These are phyloP conservation scores for Varanus salvator DNA, from an alignment of 2,113 vertebrate species.

Conservation along the genomic window DNA sequence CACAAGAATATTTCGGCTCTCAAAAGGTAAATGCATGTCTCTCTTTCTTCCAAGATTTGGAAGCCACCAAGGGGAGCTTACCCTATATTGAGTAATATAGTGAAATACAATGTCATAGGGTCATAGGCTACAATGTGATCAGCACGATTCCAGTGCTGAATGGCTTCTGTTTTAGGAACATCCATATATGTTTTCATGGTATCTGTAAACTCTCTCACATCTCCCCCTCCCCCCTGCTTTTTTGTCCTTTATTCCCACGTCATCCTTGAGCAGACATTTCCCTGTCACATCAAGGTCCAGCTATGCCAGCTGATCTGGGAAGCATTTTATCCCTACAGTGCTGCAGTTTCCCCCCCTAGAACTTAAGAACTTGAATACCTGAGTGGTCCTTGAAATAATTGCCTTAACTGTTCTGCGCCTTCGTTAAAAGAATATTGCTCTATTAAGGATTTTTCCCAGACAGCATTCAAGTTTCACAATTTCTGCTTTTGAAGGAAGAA, in stretches of 20 bases:
- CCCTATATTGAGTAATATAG: neutral
- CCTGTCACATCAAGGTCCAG: neutral
- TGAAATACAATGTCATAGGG: neutral
- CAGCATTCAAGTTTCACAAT: neutral
- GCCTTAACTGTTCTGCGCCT: neutral
- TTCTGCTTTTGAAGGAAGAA: neutral
- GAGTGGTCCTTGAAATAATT: neutral
- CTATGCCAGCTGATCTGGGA: neutral
- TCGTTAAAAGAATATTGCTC: neutral
- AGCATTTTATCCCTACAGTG: neutral
- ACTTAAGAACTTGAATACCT: neutral
- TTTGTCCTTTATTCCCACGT: neutral
- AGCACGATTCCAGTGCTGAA: neutral
- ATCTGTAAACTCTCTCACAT: neutral
- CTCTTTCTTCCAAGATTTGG: slow-evolving; percentile 15
- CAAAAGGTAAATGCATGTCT: slow-evolving; percentile 77
- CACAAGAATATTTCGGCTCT: slow-evolving; percentile 92
- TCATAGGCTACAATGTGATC: too few species aligned
- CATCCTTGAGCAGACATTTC: neutral
- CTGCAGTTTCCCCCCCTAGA: neutral
- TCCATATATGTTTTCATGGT: neutral
- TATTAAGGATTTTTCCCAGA: neutral
- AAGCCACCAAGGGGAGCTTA: neutral
- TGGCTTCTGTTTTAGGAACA: neutral
- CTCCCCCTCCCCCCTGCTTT: too few species aligned